A percentile compares a stretch with the other conserved stretches of the same genome.
Conservation (phyloP, 2,888 invertebrate genomes). For the Ommatoiulus sabulosus region DNA sequence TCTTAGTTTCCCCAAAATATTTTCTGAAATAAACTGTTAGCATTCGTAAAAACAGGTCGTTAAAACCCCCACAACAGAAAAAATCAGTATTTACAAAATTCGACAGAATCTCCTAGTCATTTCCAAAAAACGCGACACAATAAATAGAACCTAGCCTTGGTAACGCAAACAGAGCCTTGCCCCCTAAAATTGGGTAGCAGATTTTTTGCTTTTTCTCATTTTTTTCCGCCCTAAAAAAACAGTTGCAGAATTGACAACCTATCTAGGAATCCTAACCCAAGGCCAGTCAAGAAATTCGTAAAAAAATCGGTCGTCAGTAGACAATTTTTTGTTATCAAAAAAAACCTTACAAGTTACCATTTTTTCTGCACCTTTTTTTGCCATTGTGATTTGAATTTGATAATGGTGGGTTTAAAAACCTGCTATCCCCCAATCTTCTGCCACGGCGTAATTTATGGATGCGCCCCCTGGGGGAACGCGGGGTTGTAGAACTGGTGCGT, state of each 20-base stretch:
- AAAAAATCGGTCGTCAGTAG: neutral
- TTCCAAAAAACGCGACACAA: neutral
- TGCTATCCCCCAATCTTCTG: constrained; percentile 2
- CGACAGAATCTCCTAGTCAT: neutral
- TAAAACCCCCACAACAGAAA: no score
- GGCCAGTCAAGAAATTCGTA: neutral
- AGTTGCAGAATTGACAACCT: neutral
- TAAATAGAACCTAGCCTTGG: neutral
- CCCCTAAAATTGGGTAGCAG: neutral
- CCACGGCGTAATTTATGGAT: constrained; percentile 30
- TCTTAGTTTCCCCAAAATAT: no score
- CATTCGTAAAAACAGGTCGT: no score
- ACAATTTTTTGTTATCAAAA: neutral
- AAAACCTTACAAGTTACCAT: neutral
- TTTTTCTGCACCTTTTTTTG: neutral
- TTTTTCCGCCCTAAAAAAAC: neutral
- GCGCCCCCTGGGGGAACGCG: constrained; percentile 25
- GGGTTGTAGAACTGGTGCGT: constrained; percentile 36
- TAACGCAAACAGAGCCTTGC: neutral
- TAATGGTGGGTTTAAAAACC: constrained; percentile 31
- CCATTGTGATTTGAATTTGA: neutral
- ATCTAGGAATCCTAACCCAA: neutral
- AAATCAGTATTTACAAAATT: no score
- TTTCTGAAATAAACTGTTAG: no score
- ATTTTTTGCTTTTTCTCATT: neutral